Evolutionary conservation across 2,797 vertebrate species (phyloP), one percentile per base, ranked within the genome.

Genomic region (Premnoplex brunnescens): DNA sequence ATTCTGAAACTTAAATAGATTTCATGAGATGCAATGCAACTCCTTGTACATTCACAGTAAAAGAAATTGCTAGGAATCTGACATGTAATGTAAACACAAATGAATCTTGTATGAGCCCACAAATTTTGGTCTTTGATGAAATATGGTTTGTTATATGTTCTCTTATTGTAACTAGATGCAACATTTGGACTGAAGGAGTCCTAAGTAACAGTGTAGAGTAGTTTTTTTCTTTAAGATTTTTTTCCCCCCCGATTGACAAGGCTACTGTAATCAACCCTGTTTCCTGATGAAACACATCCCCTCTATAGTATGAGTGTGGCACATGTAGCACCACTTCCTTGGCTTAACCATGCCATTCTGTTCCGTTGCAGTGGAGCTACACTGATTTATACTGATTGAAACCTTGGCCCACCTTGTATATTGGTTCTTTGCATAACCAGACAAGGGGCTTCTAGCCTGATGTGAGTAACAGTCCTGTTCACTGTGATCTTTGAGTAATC

Each of bases 31-130:
- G 62, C 87, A 62, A 77, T 71, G 86, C 84, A 95, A 34, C n/a
- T 82, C 63, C 52, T 59, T 37, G 48, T 81, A 88, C 14, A 13
- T 88, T 95, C 81, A 76, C 46, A 76, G 87, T n/a, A 82, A 78
- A 85, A 94, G 36, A 88, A 91, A 90, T 85, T 84, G 52, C 62
- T 66, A 39, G 66, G 69, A 78, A 86, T 63, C 66, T 95, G 95
- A 92, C 89, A 81, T 66, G 11, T 69, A 91, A 88, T 34, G 51
- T 89, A 95, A 92, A 81, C 66, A 93, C 72, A 51, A 91, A 91
- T 89, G 85, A 91, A 95, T 96, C 88, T 88, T 96, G 56, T 73
- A 94, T 94, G 75, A 94, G 88, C 66, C 44, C 78, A 60, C 80
- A 96, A 52, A 91, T 43, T 81, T 85, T 91, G 60, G 41, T 93